Conservation (phyloP, 2,888 invertebrate genomes). For the Drepana falcataria region DNA sequence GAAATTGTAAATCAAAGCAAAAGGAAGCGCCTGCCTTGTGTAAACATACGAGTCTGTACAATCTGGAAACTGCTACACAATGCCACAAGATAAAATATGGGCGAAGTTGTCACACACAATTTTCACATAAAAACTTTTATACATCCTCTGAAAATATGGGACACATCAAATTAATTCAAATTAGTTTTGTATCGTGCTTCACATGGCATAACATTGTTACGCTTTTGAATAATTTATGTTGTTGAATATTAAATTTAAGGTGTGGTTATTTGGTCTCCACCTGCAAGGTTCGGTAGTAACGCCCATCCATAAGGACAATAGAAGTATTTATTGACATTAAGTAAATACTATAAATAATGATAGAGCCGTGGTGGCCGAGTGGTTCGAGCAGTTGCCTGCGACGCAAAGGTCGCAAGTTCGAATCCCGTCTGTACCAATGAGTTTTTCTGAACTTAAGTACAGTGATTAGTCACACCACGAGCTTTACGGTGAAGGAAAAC, state of each 20-base stretch:
- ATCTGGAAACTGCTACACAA: slow-evolving; percentile 41
- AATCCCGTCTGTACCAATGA: too few species aligned
- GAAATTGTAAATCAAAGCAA: slow-evolving; percentile 41
- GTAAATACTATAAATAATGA: slow-evolving; percentile 1
- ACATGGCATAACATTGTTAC: slow-evolving; percentile 58
- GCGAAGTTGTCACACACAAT: slow-evolving; percentile 35
- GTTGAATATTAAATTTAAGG: slow-evolving; percentile 59
- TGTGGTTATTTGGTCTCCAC: slow-evolving; percentile 62
- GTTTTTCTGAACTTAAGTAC: too few species aligned
- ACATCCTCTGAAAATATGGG: slow-evolving; percentile 49
- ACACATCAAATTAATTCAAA: slow-evolving; percentile 64
- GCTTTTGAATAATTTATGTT: slow-evolving; percentile 66
- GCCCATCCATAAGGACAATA: slow-evolving; percentile 35
- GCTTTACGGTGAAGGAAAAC: too few species aligned
- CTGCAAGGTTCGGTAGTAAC: slow-evolving; percentile 42
- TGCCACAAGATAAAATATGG: slow-evolving; percentile 35
- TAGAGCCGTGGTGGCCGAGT: too few species aligned
- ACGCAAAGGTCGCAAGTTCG: too few species aligned
- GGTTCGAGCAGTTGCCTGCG: too few species aligned
- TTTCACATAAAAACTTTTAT: slow-evolving; percentile 50
- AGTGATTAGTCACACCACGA: too few species aligned
- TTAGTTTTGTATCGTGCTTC: slow-evolving; percentile 51
- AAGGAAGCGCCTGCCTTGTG: slow-evolving; percentile 53
- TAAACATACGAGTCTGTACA: slow-evolving; percentile 22
- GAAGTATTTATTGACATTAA: slow-evolving; percentile 5